Evolutionary conservation across 2,888 invertebrate species (phyloP).

Genomic region (Thalpophila matura): DNA sequence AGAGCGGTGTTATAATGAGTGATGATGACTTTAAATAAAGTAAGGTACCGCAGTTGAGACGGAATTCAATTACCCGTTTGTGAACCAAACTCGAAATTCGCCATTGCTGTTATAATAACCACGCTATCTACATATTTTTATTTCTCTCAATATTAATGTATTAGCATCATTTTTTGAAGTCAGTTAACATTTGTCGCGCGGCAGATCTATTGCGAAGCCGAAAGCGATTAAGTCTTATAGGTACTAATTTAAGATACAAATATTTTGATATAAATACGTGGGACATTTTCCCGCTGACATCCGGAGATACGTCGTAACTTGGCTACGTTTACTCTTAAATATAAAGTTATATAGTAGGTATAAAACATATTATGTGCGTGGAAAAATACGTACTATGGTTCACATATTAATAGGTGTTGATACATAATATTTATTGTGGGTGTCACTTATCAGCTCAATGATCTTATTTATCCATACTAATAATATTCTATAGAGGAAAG

Average conservation of each 20-base stretch:
- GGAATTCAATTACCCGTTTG: not conserved
- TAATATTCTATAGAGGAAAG: too few species aligned
- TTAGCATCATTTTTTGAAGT: too few species aligned
- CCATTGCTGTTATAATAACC: too few species aligned
- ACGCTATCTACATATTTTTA: too few species aligned
- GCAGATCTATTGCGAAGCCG: too few species aligned
- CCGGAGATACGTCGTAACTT: conserved; percentile 26
- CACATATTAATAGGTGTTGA: conserved; percentile 13
- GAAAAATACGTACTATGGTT: not conserved
- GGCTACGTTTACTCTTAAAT: conserved; percentile 2
- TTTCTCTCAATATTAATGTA: too few species aligned
- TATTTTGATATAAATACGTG: conserved; percentile 22
- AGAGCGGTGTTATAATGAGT: too few species aligned
- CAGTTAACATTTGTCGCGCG: too few species aligned
- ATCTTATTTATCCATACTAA: conserved; percentile 32
- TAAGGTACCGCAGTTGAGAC: too few species aligned
- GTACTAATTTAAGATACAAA: too few species aligned
- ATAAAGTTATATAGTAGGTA: not conserved
- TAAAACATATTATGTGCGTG: not conserved
- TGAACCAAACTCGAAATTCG: not conserved
- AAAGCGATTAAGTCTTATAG: too few species aligned
- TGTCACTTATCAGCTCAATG: conserved; percentile 31
- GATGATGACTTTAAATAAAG: too few species aligned
- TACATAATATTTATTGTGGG: conserved; percentile 16
- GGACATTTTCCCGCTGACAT: conserved; percentile 13